These are phyloP conservation scores for Lacerta bilineata DNA, from an alignment of 2,797 vertebrate species.

Conservation along the genomic window DNA sequence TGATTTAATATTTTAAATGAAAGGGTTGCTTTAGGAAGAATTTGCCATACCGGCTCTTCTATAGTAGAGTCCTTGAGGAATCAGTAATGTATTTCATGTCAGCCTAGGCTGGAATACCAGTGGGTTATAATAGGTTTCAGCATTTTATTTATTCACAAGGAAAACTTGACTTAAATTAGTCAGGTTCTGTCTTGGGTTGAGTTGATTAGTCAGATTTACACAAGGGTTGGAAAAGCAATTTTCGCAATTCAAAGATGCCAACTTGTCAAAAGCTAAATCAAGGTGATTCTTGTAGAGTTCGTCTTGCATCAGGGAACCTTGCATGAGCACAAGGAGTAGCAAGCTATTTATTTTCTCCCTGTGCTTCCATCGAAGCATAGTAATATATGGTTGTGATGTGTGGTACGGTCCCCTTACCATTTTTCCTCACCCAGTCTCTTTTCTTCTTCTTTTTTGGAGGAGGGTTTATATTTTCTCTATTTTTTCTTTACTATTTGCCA, in stretches of 20 bases:
- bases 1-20: constrained; percentile 43
- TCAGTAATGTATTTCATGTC: constrained; percentile 60
- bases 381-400: constrained; percentile 48
- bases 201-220: constrained; percentile 75
- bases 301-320: constrained; percentile 59
- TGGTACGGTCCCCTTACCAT: constrained; percentile 33
- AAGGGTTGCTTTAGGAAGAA: constrained; percentile 43
- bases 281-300: constrained; percentile 69
- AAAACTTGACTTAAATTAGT: constrained; percentile 71
- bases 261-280: constrained; percentile 71
- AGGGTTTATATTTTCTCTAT: background rate
- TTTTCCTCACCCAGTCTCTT: background rate
- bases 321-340: constrained; percentile 46
- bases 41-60: constrained; percentile 27
- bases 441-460: background rate
- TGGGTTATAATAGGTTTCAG: constrained; percentile 52
- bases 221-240: constrained; percentile 68
- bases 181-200: constrained; percentile 63
- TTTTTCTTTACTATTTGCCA: constrained; percentile 17
- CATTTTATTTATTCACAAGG: constrained; percentile 70
- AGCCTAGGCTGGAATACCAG: constrained; percentile 55
- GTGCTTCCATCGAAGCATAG: constrained; percentile 37
- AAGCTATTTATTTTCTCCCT: constrained; percentile 58
- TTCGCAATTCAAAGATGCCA: constrained; percentile 69
- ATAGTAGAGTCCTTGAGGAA: constrained; percentile 50